These are phyloP conservation scores for Scaptomyza polygonia DNA, from an alignment of 2,888 invertebrate species.

Conservation along the genomic window DNA sequence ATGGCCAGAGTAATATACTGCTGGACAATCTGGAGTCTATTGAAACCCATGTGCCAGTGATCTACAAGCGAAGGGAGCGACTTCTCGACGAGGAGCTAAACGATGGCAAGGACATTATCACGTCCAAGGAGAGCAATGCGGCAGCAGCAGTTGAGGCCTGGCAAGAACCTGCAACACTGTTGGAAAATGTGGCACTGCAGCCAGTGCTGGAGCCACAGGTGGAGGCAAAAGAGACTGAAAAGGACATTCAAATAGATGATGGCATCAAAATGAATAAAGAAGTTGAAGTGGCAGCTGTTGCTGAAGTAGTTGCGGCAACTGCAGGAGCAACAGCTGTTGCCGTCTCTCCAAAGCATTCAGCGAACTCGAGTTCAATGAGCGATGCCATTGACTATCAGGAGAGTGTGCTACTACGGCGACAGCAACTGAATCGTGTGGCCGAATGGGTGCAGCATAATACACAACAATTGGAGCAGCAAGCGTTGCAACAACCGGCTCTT, in stretches of 20 bases:
- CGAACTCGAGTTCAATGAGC: conserved; percentile 82
- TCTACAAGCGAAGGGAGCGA: conserved; percentile 88
- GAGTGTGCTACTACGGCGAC: conserved; percentile 86
- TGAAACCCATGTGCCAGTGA: conserved; percentile 87
- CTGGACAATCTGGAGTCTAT: conserved; percentile 90
- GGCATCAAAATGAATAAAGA: conserved; percentile 3
- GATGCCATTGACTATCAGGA: conserved; percentile 83
- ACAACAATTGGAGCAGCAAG: conserved; percentile 84
- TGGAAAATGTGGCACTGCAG: conserved; percentile 61
- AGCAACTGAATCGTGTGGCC: conserved; percentile 89
- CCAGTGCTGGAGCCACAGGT: conserved; percentile 73
- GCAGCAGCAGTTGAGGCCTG: conserved; percentile 72
- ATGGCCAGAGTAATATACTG: conserved; percentile 91
- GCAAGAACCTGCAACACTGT: conserved; percentile 64
- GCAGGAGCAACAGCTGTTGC: conserved; percentile 21
- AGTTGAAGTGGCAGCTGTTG: background rate
- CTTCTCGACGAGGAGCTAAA: conserved; percentile 84
- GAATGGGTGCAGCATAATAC: conserved; percentile 91
- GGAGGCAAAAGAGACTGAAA: conserved; percentile 66
- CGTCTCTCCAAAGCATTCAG: conserved; percentile 78
- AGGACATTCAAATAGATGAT: conserved; percentile 31
- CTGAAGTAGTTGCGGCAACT: background rate
- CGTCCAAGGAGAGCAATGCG: conserved; percentile 79
- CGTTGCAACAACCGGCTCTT: conserved; percentile 58
- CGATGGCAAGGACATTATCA: conserved; percentile 84